Evolutionary conservation across 2,888 invertebrate species (phyloP), one percentile per base, ranked within the genome.

Genomic region (Diplolepis rosae): DNA sequence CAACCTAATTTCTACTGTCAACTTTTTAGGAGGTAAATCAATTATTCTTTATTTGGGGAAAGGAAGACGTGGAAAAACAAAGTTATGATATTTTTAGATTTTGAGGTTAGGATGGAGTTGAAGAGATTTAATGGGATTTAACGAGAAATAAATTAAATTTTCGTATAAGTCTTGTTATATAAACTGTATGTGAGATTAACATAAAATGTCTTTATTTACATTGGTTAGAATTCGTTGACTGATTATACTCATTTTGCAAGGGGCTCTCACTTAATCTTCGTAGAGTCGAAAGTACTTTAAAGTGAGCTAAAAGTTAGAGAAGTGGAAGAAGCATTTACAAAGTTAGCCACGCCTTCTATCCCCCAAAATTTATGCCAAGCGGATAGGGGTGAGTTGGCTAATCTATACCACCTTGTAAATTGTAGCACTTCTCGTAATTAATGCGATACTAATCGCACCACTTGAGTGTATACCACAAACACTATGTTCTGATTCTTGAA

Each of bases 331-430:
- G 61, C 61, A 61, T 61, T 61, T 39, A 39, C 61, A 61, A 61
- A 7, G 7, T n/a, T 24, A 24, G 39, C 61, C 61, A 61, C 61
- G 61, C 61, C 61, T 24, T 24, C 39, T 61, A 61, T 61, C 39
- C 61, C 61, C 61, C 39, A 24, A 39, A 61, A 61, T 61, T 61
- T 61, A 61, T 61, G 39, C 61, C 39, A 39, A 61, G n/a, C 61
- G 35, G 61, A 61, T 61, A 61, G 61, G 61, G 61, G 39, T 61
- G 61, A 61, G 35, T 61, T 24, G 39, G 39, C 61, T 61, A 61
- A 61, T 61, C 61, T 61, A 61, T 61, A 61, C 61, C 35, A 61
- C 61, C 61, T 61, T 61, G 61, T 61, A 61, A 61, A 61, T 61
- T 39, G 61, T 39, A 61, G 61, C 61, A 61, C 61, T 61, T 61